A percentile compares a stretch with the other conserved stretches of the same genome.
Evolutionary conservation across 2,888 invertebrate species (phyloP).

Genomic region (Ormyrus pomaceus): DNA sequence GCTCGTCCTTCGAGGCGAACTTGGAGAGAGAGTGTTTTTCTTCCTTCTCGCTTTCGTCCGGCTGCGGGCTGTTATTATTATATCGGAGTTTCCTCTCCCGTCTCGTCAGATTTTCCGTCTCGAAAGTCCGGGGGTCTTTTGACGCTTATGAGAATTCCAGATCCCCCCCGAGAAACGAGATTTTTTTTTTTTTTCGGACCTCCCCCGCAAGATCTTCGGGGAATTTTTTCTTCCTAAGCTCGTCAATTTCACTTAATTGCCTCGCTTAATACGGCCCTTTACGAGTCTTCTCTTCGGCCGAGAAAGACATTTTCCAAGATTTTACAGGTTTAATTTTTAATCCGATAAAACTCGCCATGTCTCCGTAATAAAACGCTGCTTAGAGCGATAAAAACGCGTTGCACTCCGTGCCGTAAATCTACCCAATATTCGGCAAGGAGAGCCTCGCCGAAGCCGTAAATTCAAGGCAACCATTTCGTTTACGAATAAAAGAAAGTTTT

Average conservation of each 20-base stretch:
- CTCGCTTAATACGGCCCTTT: background rate
- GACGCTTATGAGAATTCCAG: constrained; percentile 11
- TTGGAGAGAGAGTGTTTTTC: background rate
- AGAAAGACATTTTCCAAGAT: no score
- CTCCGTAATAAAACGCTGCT: no score
- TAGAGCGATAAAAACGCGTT: no score
- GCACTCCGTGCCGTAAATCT: no score
- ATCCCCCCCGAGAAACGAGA: background rate
- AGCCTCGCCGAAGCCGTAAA: no score
- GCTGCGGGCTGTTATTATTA: background rate
- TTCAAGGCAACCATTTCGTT: no score
- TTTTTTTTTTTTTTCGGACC: constrained; percentile 1
- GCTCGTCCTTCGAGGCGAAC: no score
- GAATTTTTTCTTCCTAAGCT: background rate
- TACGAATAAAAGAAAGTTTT: no score
- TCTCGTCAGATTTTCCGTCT: constrained; percentile 17
- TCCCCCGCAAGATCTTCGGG: background rate
- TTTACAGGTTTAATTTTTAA: no score
- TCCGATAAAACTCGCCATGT: no score
- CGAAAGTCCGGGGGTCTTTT: background rate
- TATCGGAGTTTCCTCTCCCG: background rate
- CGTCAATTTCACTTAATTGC: constrained; percentile 1
- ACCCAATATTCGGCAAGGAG: no score
- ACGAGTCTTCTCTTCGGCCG: background rate
- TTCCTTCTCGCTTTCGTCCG: background rate